Percentiles rank a stretch among this genome's conserved stretches.
Conservation (phyloP, 2,797 vertebrate genomes). For the Pseudochromis fuscus region DNA sequence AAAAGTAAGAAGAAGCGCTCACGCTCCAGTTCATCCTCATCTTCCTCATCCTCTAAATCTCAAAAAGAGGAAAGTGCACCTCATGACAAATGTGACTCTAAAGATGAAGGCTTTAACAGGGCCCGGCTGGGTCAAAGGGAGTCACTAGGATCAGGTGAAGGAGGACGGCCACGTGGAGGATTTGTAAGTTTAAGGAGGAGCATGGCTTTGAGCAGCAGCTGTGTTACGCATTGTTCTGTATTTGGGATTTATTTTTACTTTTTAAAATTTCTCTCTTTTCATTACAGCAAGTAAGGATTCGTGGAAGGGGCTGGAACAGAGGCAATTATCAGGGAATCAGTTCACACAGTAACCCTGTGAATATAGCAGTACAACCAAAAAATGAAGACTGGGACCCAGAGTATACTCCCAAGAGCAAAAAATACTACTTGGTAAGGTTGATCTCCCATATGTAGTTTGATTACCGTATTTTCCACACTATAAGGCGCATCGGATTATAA, state of each 20-base stretch:
- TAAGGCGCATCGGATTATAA: too few relatives aligned
- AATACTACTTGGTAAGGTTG: conserved; percentile 93
- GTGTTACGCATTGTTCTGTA: background rate
- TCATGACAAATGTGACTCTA: conserved; percentile 86
- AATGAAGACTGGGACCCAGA: conserved; percentile 95
- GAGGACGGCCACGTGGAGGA: conserved; percentile 86
- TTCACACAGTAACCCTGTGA: conserved; percentile 83
- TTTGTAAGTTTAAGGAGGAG: conserved; percentile 88
- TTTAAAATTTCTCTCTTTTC: conserved; percentile 2
- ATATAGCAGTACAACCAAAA: conserved; percentile 81
- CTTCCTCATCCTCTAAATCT: conserved; percentile 91
- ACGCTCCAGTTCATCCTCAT: conserved; percentile 91
- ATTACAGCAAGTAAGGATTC: conserved; percentile 90
- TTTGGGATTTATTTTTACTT: background rate
- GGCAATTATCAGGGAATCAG: conserved; percentile 88
- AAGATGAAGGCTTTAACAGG: conserved; percentile 88
- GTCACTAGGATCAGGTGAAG: conserved; percentile 84
- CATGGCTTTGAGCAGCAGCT: background rate
- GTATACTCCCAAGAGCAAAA: conserved; percentile 94
- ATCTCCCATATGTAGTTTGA: background rate
- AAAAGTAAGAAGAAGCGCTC: conserved; percentile 92
- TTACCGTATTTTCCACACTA: too few relatives aligned
- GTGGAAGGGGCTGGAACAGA: conserved; percentile 93
- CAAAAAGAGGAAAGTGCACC: conserved; percentile 73
- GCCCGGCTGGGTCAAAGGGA: conserved; percentile 87